Evolutionary conservation across 2,888 invertebrate genomes (phyloP), one percentile per base, ranked within the genome.

Genomic region (Cataglyphis altisquamis): DNA sequence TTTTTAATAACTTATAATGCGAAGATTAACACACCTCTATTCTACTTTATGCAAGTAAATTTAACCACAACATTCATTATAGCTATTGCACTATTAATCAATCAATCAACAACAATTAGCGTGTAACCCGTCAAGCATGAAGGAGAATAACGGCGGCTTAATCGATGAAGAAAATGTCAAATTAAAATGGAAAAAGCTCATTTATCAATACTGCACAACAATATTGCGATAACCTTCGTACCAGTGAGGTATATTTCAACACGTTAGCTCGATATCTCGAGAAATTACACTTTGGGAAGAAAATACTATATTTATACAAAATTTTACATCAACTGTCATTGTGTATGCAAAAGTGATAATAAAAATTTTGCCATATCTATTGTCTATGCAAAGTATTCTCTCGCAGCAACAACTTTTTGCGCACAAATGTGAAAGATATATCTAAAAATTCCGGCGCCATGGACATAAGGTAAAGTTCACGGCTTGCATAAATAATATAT

Each of bases 401-500:
- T 57, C 5, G 15, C 9, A 25, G 0, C 36, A 36, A 72, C 12
- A 41, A 25, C 1, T 60, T 63, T 63, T 32, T 41, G 9, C 12
- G 15, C 5, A 5, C 15, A 57, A 70, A 8, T 57, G 12, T 6
- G 5, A 64, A 21, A 74, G 21, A 74, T 64, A 21, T 74, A 2
- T 64, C 0, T 32, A 74, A 64, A 29, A 45, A 74, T 64, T 74
- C 32, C 3, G 3, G n/a, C 0, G 12, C 6, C 3, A 18, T 25
- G 0, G 3, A 66, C 25, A 18, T 32, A 21, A 48, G n/a, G 1
- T 5, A n/a, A 52, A 32, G 6, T 78, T 57, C 18, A 29, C 15
- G 9, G 10, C 1, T 68, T n/a, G 12, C 6, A 45, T 60, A 60
- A 78, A 36, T 70, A 70, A 78, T 48, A 60, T 70, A 55, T 66